These are phyloP conservation scores for Nephotettix cincticeps DNA, from an alignment of 1,140 invertebrate genomes.

Conservation along the genomic window DNA sequence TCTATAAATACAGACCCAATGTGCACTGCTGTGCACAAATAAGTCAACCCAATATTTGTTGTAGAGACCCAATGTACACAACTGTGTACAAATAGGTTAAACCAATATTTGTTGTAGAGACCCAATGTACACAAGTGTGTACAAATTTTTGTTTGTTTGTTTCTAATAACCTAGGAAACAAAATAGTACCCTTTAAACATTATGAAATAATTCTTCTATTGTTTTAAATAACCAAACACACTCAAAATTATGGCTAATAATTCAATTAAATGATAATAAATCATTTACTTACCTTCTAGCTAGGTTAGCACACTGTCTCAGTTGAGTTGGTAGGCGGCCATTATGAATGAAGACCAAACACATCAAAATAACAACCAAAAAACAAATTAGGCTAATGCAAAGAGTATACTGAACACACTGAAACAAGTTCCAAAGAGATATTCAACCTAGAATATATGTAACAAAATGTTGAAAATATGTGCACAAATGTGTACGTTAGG, in stretches of 20 bases:
- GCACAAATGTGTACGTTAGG: neutral
- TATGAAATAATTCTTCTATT: neutral
- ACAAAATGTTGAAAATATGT: too few relatives aligned
- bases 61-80: too few relatives aligned
- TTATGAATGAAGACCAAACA: constrained; percentile 6
- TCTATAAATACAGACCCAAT: constrained; percentile 4
- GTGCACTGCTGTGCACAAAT: constrained; percentile 3
- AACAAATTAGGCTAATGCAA: neutral
- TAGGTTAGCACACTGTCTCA: neutral
- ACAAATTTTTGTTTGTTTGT: too few relatives aligned
- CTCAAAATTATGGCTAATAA: neutral
- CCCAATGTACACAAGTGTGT: constrained; percentile 5
- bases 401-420: constrained; percentile 3
- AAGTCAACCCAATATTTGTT: too few relatives aligned
- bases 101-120: neutral
- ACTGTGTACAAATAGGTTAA: too few relatives aligned
- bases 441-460: too few relatives aligned
- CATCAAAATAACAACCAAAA: neutral
- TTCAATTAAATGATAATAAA: constrained; percentile 3
- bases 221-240: neutral
- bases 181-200: neutral
- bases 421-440: too few relatives aligned
- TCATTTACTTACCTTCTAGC: neutral
- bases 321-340: neutral
- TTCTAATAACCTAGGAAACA: neutral